Percentiles rank a stretch among this genome's conserved stretches.
Evolutionary conservation across 2,888 invertebrate genomes (phyloP).

Genomic region (Leucophenga maculata): DNA sequence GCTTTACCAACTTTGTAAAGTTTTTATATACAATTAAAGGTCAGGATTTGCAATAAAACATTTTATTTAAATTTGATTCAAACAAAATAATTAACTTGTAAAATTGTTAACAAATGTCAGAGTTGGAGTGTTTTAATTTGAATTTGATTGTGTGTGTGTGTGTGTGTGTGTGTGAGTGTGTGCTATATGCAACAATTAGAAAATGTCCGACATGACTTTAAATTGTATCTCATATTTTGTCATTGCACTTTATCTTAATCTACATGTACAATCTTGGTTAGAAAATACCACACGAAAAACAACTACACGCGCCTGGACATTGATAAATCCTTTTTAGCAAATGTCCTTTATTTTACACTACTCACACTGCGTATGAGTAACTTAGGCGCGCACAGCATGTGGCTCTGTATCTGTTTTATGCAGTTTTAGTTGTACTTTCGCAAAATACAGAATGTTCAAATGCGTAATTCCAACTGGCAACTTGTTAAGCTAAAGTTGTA

Average conservation of each 20-base stretch:
- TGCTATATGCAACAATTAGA: background rate
- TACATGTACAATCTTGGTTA: background rate
- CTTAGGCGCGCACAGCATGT: background rate
- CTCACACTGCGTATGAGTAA: background rate
- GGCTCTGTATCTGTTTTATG: background rate
- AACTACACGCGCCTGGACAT: background rate
- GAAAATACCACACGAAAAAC: background rate
- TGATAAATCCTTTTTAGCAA: background rate
- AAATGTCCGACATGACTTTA: conserved; percentile 2
- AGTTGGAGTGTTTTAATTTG: background rate
- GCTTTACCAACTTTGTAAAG: background rate
- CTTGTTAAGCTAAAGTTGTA: conserved; percentile 12
- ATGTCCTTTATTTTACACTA: background rate
- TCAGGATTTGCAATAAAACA: too few species aligned
- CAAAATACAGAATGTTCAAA: background rate
- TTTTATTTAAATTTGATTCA: conserved; percentile 1
- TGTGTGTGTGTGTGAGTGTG: background rate
- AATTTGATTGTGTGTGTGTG: too few species aligned
- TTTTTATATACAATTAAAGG: too few species aligned
- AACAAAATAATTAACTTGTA: conserved; percentile 16
- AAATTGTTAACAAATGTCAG: conserved; percentile 14
- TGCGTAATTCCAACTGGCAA: background rate
- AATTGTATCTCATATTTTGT: background rate
- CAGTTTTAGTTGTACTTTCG: background rate
- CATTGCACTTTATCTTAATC: background rate